Evolutionary conservation across 1,140 invertebrate genomes (phyloP), one percentile per base, ranked within the genome.

Genomic region (Leucophenga varia): DNA sequence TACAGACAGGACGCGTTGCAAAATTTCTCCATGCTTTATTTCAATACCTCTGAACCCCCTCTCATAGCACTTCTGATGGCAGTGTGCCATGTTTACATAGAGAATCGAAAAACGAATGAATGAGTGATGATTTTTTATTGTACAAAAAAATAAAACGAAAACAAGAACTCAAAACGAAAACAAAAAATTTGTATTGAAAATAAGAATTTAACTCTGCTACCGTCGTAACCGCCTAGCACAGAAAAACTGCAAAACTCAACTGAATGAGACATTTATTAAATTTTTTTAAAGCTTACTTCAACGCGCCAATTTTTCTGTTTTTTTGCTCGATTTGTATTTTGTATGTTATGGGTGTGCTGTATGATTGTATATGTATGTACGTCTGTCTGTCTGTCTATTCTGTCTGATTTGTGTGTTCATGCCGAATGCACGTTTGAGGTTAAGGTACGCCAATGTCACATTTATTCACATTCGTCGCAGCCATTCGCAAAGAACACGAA

Each of bases 371-470:
- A n/a, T n/a, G n/a, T n/a, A n/a, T n/a, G n/a, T n/a, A n/a, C n/a
- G n/a, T n/a, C n/a, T n/a, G n/a, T n/a, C n/a, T n/a, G n/a, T n/a
- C n/a, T n/a, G n/a, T n/a, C n/a, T n/a, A n/a, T n/a, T n/a, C n/a
- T n/a, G n/a, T n/a, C n/a, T n/a, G n/a, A n/a, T n/a, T n/a, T n/a
- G n/a, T n/a, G n/a, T n/a, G n/a, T 37, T 17, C 35, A 37, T 16
- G 16, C 18, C 12, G 35, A 12, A 17, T 53, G 54, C 54, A 59
- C 57, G 53, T 70, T 70, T 71, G 67, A 70, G 67, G 67, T 70
- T 70, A 70, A 70, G 67, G 67, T 67, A 60, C 47, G 51, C 63
- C 63, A 67, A 67, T 67, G 63, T 67, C 63, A 67, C 64, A 17
- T 35, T 35, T 30, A 37, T 71, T 70, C 67, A 69, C 67, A 70